Evolutionary conservation across 1,140 invertebrate species (phyloP).

Genomic region (Tigriopus japonicus): DNA sequence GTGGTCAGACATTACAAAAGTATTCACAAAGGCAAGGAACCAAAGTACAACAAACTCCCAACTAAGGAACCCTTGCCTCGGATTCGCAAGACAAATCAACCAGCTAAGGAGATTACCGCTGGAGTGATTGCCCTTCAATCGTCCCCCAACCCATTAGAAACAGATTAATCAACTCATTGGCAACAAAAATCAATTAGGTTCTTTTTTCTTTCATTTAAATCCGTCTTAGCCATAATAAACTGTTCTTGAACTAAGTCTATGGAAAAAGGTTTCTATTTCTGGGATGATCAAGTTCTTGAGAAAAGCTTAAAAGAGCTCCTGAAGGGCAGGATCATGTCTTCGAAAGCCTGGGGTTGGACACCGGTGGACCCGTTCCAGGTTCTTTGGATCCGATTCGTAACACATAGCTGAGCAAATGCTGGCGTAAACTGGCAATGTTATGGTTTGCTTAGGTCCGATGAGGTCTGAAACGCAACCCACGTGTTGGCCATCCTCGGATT

Average conservation of each 20-base stretch:
- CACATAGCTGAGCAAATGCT: constrained; percentile 1
- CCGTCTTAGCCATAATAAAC: neutral
- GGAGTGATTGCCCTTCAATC: too few species aligned
- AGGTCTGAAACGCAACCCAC: neutral
- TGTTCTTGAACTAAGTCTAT: neutral
- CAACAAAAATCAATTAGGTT: too few species aligned
- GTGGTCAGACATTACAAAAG: neutral
- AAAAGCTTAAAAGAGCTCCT: neutral
- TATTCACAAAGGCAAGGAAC: too few species aligned
- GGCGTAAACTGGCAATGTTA: neutral
- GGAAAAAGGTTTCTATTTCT: neutral
- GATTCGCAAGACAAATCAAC: too few species aligned
- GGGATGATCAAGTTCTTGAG: neutral
- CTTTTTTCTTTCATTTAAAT: too few species aligned
- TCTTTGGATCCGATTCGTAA: neutral
- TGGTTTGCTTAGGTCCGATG: neutral
- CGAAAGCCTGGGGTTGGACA: neutral
- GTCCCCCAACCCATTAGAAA: too few species aligned
- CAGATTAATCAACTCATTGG: too few species aligned
- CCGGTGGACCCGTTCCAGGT: neutral
- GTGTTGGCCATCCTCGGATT: constrained; percentile 3
- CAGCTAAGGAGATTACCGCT: too few species aligned
- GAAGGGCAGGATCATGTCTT: neutral
- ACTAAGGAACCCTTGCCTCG: too few species aligned
- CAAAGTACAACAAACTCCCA: too few species aligned